phyloP scores from a whole-genome alignment of 2,113 vertebrate species.

The Oncorhynchus gorbuscha region DNA sequence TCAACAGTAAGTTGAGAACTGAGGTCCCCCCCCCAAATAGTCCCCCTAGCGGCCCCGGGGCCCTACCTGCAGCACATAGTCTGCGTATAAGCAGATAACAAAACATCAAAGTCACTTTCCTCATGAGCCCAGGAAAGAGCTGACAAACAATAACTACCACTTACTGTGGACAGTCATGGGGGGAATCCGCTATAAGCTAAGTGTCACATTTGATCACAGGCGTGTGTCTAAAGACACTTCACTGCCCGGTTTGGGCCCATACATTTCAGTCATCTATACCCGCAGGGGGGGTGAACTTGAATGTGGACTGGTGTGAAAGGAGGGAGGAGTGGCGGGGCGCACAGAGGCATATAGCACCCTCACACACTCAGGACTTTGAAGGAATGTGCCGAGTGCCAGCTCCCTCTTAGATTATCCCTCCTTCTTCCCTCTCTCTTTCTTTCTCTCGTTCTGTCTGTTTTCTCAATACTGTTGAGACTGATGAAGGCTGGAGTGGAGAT shows the following conservation, averaged over 20 bases:
- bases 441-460: constrained; percentile 27
- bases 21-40: too few species aligned
- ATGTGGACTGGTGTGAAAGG: constrained; percentile 21
- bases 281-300: constrained; percentile 12
- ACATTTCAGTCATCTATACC: constrained; percentile 17
- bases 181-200: too few species aligned
- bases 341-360: constrained; percentile 8
- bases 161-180: too few species aligned
- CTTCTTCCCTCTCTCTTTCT: constrained; percentile 4
- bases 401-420: constrained; percentile 6
- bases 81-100: neutral
- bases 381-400: neutral
- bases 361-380: neutral
- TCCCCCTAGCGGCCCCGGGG: too few species aligned
- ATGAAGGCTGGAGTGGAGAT: constrained; percentile 26
- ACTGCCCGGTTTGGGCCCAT: constrained; percentile 7
- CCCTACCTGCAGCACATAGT: too few species aligned
- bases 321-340: neutral
- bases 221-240: too few species aligned
- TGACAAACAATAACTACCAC: too few species aligned
- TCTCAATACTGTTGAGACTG: constrained; percentile 37
- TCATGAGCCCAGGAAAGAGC: neutral
- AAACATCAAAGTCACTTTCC: neutral
- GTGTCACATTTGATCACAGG: too few species aligned
- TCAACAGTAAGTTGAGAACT: too few species aligned